Evolutionary conservation across 2,797 vertebrate species (phyloP).

Genomic region (Eidolon dupreanum): DNA sequence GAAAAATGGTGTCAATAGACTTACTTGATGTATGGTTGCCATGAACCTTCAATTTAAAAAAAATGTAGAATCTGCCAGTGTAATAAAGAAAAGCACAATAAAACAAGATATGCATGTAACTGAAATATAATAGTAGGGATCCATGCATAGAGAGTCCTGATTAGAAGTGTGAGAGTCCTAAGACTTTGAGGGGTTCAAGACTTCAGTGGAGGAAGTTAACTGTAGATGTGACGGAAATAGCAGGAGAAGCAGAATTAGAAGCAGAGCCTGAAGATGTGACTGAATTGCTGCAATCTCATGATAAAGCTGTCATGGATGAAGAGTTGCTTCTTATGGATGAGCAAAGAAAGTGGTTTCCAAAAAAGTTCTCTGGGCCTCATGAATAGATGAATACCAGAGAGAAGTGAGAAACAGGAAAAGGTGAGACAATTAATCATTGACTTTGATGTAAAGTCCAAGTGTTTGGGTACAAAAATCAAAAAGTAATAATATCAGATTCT

Average conservation of each 20-base stretch:
- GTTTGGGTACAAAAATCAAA: neutral
- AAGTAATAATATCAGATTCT: neutral
- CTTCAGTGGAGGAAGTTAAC: neutral
- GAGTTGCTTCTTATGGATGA: neutral
- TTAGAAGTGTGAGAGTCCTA: no score
- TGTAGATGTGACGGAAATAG: neutral
- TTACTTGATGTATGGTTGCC: neutral
- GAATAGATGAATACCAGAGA: neutral
- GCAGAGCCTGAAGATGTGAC: neutral
- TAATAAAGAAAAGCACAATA: neutral
- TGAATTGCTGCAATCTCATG: neutral
- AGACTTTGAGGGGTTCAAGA: neutral
- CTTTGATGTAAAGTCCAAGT: slow-evolving; percentile 27
- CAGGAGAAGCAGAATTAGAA: neutral
- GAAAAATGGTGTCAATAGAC: neutral
- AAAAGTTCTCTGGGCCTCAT: neutral
- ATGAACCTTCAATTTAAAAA: neutral
- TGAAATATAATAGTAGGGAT: neutral
- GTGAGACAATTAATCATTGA: neutral
- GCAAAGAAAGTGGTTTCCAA: neutral
- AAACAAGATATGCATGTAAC: neutral
- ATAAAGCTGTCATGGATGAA: neutral
- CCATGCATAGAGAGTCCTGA: neutral
- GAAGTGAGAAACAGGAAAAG: neutral
- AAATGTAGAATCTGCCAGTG: neutral